Conservation (phyloP, 2,888 invertebrate species). For the Boloria selene region DNA sequence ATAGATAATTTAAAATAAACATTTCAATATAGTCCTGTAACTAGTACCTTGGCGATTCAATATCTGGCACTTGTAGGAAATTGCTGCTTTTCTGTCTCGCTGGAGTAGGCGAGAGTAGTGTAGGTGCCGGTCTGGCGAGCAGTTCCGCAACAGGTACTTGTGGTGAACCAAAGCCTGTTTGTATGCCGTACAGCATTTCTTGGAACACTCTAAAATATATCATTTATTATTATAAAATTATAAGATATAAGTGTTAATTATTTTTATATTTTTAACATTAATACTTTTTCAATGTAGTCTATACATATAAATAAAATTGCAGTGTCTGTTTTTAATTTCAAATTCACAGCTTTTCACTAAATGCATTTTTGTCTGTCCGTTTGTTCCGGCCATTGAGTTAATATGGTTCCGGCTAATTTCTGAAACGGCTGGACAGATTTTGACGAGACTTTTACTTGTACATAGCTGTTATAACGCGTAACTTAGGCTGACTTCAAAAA, state of each 20-base stretch:
- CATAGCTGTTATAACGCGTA: too few relatives aligned
- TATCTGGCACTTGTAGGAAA: slow-evolving; percentile 95
- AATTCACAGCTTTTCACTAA: too few relatives aligned
- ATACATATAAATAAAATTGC: too few relatives aligned
- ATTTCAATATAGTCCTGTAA: not conserved
- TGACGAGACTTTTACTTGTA: too few relatives aligned
- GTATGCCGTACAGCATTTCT: slow-evolving; percentile 97
- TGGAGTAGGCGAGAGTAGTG: slow-evolving; percentile 92
- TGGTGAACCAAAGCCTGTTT: slow-evolving; percentile 95
- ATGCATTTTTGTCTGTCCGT: too few relatives aligned
- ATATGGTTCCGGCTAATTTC: too few relatives aligned
- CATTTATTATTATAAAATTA: not conserved
- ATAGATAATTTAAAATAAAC: not conserved
- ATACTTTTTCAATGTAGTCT: too few relatives aligned
- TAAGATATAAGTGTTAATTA: not conserved
- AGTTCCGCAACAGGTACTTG: slow-evolving; percentile 96
- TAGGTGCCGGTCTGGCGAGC: slow-evolving; percentile 92
- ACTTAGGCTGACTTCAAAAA: too few relatives aligned
- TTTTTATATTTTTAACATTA: too few relatives aligned
- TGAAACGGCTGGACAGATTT: too few relatives aligned
- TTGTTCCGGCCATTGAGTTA: too few relatives aligned
- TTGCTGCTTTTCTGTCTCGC: slow-evolving; percentile 94
- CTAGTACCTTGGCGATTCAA: slow-evolving; percentile 87
- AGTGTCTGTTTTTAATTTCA: too few relatives aligned
- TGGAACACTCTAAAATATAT: slow-evolving; percentile 91